Percentiles rank a stretch among this genome's conserved stretches.
Evolutionary conservation across 2,113 vertebrate genomes (phyloP).

Genomic region (Scomber scombrus): DNA sequence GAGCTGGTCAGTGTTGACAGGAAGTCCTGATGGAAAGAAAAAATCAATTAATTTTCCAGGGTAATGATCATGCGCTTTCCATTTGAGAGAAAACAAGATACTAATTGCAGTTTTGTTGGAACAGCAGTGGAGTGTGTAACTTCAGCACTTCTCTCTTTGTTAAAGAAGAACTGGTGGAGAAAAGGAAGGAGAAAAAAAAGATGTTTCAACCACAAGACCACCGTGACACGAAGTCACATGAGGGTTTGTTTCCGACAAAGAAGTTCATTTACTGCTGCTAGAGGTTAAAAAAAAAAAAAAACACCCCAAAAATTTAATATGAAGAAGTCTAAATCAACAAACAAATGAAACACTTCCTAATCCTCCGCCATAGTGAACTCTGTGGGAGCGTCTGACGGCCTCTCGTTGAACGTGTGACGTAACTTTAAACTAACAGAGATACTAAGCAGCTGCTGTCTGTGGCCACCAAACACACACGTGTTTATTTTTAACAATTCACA

Average conservation of each 20-base stretch:
- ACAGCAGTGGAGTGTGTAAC: no score
- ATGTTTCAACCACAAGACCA: neutral
- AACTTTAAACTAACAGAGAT: no score
- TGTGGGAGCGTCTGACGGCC: no score
- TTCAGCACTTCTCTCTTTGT: neutral
- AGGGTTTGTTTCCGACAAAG: neutral
- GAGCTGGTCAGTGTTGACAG: neutral
- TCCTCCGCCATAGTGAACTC: neutral
- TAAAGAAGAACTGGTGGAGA: neutral
- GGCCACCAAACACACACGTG: no score
- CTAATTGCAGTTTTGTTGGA: neutral
- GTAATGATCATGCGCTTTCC: neutral
- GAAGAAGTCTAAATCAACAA: neutral
- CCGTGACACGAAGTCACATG: neutral
- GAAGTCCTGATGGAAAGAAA: neutral
- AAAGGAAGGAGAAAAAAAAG: neutral
- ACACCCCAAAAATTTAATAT: neutral
- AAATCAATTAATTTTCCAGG: neutral
- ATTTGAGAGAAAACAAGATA: constrained; percentile 6
- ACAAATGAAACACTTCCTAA: neutral
- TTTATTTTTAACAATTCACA: no score
- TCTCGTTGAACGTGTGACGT: no score
- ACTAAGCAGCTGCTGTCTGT: no score
- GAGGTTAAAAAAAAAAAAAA: neutral
- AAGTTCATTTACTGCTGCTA: neutral